A percentile compares a stretch with the other conserved stretches of the same genome.
These are phyloP conservation scores for Platyrinchus mystaceus DNA, from an alignment of 2,797 vertebrate species.

Conservation along the genomic window DNA sequence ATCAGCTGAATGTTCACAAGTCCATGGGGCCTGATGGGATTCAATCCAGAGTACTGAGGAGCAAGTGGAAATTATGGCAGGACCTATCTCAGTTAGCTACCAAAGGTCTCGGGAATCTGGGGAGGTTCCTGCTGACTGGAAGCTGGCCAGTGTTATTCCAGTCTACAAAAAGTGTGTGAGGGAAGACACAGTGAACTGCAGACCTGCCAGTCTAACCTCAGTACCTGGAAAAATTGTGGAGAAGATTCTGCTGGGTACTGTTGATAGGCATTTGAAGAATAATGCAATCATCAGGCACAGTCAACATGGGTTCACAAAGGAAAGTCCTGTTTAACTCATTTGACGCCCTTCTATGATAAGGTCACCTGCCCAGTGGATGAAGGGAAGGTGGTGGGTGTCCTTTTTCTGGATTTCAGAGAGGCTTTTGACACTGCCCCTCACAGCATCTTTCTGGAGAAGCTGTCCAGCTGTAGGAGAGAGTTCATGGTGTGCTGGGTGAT, in stretches of 20 bases:
- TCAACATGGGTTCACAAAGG: neutral
- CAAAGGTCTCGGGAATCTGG: neutral
- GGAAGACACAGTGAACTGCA: neutral
- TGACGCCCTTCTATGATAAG: neutral
- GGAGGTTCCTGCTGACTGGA: neutral
- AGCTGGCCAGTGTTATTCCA: neutral
- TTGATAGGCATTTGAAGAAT: neutral
- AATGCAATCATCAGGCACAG: neutral
- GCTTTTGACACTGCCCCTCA: neutral
- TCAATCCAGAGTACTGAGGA: neutral
- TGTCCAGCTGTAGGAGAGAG: neutral
- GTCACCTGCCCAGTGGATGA: neutral
- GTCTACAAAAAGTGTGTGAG: neutral
- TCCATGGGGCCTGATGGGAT: neutral
- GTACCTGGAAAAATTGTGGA: neutral
- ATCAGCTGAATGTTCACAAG: neutral
- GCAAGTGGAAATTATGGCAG: neutral
- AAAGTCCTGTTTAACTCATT: neutral
- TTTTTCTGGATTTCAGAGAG: neutral
- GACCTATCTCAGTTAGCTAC: neutral
- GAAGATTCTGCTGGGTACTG: neutral
- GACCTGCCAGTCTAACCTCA: neutral
- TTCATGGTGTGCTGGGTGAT: neutral
- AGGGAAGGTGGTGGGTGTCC: neutral
- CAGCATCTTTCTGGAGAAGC: neutral